Evolutionary conservation across 1,140 invertebrate genomes (phyloP).

Genomic region (Apocrypta bakeri): DNA sequence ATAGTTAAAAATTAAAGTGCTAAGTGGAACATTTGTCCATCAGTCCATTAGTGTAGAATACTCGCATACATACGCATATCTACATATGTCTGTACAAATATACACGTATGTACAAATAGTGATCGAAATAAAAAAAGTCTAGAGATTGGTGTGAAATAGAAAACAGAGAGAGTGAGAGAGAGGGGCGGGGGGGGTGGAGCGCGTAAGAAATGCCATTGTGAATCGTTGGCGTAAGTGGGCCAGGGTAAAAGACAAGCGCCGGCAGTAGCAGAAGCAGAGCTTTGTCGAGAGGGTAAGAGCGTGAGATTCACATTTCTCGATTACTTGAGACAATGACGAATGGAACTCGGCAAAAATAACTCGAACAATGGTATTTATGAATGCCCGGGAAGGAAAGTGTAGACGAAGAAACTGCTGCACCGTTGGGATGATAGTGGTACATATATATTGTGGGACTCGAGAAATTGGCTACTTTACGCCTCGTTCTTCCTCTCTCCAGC

Average conservation of each 20-base stretch:
- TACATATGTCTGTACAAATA: background rate
- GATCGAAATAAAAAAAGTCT: conserved; percentile 9
- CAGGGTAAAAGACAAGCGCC: conserved; percentile 46
- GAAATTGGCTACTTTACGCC: conserved; percentile 32
- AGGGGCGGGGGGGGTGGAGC: background rate
- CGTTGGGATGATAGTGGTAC: background rate
- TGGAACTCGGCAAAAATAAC: conserved; percentile 45
- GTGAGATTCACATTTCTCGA: conserved; percentile 46
- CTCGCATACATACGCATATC: too few relatives aligned
- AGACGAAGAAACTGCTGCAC: background rate
- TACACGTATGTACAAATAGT: background rate
- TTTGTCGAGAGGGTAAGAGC: conserved; percentile 37
- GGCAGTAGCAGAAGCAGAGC: background rate
- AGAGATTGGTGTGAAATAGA: too few relatives aligned
- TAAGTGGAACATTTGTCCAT: conserved; percentile 28
- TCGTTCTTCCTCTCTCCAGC: conserved; percentile 10
- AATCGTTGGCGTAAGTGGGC: conserved; percentile 28
- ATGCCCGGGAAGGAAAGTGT: conserved; percentile 3
- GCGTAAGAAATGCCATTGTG: conserved; percentile 42
- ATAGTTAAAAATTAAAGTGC: conserved; percentile 44
- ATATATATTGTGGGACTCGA: background rate
- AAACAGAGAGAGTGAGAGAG: too few relatives aligned
- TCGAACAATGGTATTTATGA: conserved; percentile 44
- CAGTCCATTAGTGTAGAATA: too few relatives aligned
- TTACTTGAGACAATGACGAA: conserved; percentile 43